Evolutionary conservation across 2,797 vertebrate species (phyloP).

Genomic region (Limosa lapponica): DNA sequence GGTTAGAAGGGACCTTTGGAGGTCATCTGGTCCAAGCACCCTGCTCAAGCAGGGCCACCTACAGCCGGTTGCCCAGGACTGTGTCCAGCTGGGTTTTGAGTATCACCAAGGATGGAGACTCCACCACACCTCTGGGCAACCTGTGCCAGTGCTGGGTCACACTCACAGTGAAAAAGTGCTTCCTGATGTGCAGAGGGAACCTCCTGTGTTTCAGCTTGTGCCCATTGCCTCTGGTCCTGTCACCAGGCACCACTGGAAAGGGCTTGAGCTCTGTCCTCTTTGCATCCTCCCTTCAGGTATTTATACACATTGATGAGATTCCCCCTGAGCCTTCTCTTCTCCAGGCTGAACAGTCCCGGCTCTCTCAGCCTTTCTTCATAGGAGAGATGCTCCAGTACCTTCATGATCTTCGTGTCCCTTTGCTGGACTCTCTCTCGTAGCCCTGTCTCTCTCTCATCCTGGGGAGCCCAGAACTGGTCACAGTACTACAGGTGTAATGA

Average conservation of each 20-base stretch:
- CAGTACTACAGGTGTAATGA: neutral
- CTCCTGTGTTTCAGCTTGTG: neutral
- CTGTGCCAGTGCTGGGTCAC: fast-evolving
- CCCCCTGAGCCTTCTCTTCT: neutral
- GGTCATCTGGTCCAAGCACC: neutral
- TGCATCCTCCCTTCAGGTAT: neutral
- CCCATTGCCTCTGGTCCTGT: fast-evolving
- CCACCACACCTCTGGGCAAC: neutral
- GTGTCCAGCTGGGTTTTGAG: neutral
- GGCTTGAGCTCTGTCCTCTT: neutral
- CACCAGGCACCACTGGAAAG: neutral
- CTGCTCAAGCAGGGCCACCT: neutral
- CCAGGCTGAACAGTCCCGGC: neutral
- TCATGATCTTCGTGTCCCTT: fast-evolving
- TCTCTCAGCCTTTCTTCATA: neutral
- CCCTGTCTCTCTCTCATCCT: neutral
- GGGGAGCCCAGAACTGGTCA: neutral
- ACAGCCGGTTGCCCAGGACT: neutral
- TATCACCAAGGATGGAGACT: neutral
- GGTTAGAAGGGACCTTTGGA: neutral
- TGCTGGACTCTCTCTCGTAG: neutral
- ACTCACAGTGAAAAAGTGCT: neutral
- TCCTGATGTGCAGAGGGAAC: neutral
- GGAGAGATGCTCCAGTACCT: neutral
- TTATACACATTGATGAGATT: neutral